Evolutionary conservation across 2,113 vertebrate genomes (phyloP).

Genomic region (Elephas maximus): DNA sequence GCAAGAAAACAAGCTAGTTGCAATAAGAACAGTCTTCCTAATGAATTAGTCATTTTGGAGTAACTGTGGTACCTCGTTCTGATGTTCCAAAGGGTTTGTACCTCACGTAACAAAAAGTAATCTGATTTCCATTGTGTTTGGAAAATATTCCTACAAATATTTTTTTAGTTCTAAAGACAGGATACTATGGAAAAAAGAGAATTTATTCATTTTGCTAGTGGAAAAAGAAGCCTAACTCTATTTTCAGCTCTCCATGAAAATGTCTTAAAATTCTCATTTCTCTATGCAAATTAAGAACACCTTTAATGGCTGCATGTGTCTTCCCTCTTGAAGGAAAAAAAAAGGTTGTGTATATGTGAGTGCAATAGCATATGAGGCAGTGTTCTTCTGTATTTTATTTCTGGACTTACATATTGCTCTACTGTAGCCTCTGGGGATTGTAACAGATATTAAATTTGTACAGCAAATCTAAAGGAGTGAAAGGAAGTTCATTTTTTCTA

Average conservation of each 20-base stretch:
- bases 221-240: slow-evolving; percentile 56
- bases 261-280: slow-evolving; percentile 83
- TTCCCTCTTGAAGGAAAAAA: slow-evolving; percentile 63
- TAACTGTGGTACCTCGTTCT: slow-evolving; percentile 44
- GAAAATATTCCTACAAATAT: slow-evolving; percentile 32
- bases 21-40: neutral
- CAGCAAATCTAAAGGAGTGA: slow-evolving; percentile 38
- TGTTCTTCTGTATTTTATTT: slow-evolving; percentile 20
- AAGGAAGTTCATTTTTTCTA: slow-evolving; percentile 52
- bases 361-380: slow-evolving; percentile 50
- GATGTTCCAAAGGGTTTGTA: slow-evolving; percentile 12
- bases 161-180: slow-evolving; percentile 24
- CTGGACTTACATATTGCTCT: slow-evolving; percentile 55
- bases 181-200: neutral
- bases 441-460: slow-evolving; percentile 74
- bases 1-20: neutral
- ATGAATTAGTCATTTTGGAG: slow-evolving; percentile 57
- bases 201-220: slow-evolving; percentile 60
- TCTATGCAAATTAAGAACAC: slow-evolving; percentile 78
- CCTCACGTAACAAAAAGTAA: slow-evolving; percentile 56
- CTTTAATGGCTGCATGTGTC: slow-evolving; percentile 73
- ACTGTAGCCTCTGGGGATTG: neutral
- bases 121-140: slow-evolving; percentile 54
- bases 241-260: slow-evolving; percentile 70
- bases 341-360: slow-evolving; percentile 53